A percentile compares a stretch with the other conserved stretches of the same genome.
phyloP scores from a whole-genome alignment of 2,888 invertebrate genomes.

The Diaphora mendica region DNA sequence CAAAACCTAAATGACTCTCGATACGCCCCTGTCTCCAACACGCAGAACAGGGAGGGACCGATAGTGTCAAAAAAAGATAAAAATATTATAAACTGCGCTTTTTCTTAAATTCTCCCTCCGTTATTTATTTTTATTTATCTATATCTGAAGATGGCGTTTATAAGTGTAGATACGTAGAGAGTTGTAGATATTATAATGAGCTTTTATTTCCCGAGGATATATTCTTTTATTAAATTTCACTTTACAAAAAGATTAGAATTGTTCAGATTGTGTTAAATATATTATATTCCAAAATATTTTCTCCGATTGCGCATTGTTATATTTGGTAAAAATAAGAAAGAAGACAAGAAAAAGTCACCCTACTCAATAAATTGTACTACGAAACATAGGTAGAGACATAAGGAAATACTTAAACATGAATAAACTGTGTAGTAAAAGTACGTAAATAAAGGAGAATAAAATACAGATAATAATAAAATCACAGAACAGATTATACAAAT shows the following conservation, averaged over 20 bases:
- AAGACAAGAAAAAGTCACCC: constrained; percentile 18
- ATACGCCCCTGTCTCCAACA: constrained; percentile 81
- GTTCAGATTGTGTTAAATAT: constrained; percentile 10
- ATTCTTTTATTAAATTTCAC: neutral
- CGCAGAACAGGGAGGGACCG: constrained; percentile 75
- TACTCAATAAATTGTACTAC: constrained; percentile 35
- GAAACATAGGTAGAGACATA: constrained; percentile 28
- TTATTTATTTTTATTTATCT: constrained; percentile 61
- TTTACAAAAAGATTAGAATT: constrained; percentile 5
- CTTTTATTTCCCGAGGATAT: neutral
- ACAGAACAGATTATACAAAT: constrained; percentile 74
- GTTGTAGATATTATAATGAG: constrained; percentile 14
- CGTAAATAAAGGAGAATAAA: constrained; percentile 54
- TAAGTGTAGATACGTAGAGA: constrained; percentile 34
- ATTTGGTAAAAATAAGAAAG: constrained; percentile 22
- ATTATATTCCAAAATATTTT: constrained; percentile 11
- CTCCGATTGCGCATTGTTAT: constrained; percentile 24
- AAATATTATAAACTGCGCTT: constrained; percentile 83
- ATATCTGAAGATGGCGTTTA: constrained; percentile 44
- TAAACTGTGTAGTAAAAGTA: constrained; percentile 43
- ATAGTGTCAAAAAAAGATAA: constrained; percentile 87
- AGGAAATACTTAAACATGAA: constrained; percentile 49
- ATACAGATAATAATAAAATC: constrained; percentile 56
- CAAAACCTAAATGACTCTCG: constrained; percentile 75
- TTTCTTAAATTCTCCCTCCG: constrained; percentile 57